phyloP scores from a whole-genome alignment of 2,113 vertebrate species.

The Heterocephalus glaber region DNA sequence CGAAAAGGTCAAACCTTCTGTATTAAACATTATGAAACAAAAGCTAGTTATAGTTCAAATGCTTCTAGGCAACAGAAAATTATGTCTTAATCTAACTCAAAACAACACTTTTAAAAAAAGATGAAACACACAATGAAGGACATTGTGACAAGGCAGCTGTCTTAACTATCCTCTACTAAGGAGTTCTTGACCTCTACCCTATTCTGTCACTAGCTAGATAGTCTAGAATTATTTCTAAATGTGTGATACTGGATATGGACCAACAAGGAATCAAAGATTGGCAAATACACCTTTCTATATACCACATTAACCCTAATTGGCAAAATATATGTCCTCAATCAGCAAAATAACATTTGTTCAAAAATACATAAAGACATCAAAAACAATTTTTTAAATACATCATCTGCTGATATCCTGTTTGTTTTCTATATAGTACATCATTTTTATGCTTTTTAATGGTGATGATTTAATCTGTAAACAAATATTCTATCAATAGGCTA shows the following conservation, averaged over 20 bases:
- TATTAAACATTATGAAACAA: slow-evolving; percentile 43
- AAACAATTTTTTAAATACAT: neutral
- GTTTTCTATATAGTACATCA: neutral
- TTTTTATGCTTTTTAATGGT: slow-evolving; percentile 61
- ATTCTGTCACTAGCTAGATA: slow-evolving; percentile 67
- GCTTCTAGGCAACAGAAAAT: slow-evolving; percentile 25
- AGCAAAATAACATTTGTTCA: slow-evolving; percentile 26
- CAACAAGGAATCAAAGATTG: slow-evolving; percentile 62
- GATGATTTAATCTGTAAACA: slow-evolving; percentile 47
- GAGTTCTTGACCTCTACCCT: slow-evolving; percentile 67
- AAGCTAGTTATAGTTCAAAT: slow-evolving; percentile 44
- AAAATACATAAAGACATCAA: neutral
- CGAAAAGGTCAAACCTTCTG: slow-evolving; percentile 50
- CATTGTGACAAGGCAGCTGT: neutral
- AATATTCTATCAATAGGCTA: slow-evolving; percentile 56
- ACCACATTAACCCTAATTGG: slow-evolving; percentile 38
- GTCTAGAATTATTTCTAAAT: slow-evolving; percentile 63
- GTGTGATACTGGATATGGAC: neutral
- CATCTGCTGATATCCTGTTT: slow-evolving; percentile 44
- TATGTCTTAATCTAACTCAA: slow-evolving; percentile 11
- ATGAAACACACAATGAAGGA: slow-evolving; percentile 22
- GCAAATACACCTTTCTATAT: neutral
- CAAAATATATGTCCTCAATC: neutral
- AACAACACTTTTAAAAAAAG: slow-evolving; percentile 58
- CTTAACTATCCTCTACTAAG: slow-evolving; percentile 41